These are phyloP conservation scores for Megalops cyprinoides DNA, from an alignment of 2,797 vertebrate genomes.

Conservation along the genomic window DNA sequence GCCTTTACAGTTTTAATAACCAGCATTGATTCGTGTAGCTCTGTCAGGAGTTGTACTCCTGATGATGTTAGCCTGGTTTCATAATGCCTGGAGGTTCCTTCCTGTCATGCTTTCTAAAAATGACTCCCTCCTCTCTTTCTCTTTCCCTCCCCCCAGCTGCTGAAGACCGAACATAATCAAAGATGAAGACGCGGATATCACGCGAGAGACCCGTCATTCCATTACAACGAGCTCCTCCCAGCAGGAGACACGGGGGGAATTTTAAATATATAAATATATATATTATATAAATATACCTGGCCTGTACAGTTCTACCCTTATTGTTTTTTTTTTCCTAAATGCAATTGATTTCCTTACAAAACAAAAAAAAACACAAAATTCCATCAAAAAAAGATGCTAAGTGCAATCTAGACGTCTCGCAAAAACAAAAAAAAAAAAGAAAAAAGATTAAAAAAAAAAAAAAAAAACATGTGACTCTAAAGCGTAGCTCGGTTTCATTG, in stretches of 20 bases:
- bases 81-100: no score
- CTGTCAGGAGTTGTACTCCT: no score
- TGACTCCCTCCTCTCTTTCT: background rate
- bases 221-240: conserved; percentile 70
- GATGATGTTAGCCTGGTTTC: no score
- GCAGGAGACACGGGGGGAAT: conserved; percentile 65
- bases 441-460: no score
- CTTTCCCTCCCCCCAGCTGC: conserved; percentile 66
- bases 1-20: no score
- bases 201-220: conserved; percentile 71
- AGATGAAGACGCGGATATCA: conserved; percentile 60
- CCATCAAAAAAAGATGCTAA: conserved; percentile 60
- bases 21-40: no score
- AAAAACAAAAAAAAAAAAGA: background rate
- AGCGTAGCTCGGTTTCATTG: conserved; percentile 77
- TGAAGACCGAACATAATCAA: conserved; percentile 65
- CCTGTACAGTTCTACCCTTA: conserved; percentile 79
- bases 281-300: conserved; percentile 63
- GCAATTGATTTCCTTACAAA: conserved; percentile 61
- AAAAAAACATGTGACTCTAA: conserved; percentile 71
- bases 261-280: conserved; percentile 75
- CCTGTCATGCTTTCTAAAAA: no score
- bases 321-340: conserved; percentile 44
- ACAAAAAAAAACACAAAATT: background rate
- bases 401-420: conserved; percentile 70